phyloP scores from a whole-genome alignment of 2,888 invertebrate genomes.

The Meandrusa payeni region DNA sequence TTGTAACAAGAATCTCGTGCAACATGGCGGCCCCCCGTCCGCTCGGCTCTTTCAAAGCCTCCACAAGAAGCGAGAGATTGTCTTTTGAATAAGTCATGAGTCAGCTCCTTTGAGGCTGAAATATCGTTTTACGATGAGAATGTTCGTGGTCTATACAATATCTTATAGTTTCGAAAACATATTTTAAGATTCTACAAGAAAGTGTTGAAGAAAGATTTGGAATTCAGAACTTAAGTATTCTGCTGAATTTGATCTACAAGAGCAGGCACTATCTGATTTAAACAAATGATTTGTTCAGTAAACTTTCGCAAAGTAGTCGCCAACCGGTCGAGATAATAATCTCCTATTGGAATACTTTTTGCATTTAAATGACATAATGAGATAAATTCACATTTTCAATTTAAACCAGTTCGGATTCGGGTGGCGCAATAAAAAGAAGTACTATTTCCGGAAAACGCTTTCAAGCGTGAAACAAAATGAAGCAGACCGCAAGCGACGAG shows the following conservation, averaged over 20 bases:
- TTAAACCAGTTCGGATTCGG: conserved; percentile 35
- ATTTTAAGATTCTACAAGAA: conserved; percentile 1
- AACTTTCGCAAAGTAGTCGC: too few species aligned
- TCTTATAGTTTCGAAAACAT: not conserved
- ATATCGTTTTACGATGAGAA: not conserved
- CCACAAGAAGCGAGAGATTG: conserved; percentile 7
- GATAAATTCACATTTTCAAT: conserved; percentile 39
- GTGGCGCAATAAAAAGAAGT: conserved; percentile 37
- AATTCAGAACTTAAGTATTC: too few species aligned
- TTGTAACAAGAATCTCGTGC: too few species aligned
- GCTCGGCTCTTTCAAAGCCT: conserved; percentile 14
- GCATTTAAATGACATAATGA: conserved; percentile 23
- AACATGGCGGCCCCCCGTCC: too few species aligned
- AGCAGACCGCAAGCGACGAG: conserved; percentile 21
- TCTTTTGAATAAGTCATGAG: conserved; percentile 23
- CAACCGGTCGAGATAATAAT: too few species aligned
- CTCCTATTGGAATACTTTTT: too few species aligned
- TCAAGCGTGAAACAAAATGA: conserved; percentile 34
- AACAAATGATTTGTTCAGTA: too few species aligned
- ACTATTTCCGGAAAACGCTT: conserved; percentile 33
- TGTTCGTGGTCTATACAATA: not conserved
- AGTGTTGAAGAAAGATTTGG: too few species aligned
- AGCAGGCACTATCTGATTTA: too few species aligned
- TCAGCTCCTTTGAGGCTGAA: conserved; percentile 3
- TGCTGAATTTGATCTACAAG: too few species aligned